Base-by-base conservation (phyloP, 2,888 invertebrate genomes). In the Xestia sexstrigata region DNA sequence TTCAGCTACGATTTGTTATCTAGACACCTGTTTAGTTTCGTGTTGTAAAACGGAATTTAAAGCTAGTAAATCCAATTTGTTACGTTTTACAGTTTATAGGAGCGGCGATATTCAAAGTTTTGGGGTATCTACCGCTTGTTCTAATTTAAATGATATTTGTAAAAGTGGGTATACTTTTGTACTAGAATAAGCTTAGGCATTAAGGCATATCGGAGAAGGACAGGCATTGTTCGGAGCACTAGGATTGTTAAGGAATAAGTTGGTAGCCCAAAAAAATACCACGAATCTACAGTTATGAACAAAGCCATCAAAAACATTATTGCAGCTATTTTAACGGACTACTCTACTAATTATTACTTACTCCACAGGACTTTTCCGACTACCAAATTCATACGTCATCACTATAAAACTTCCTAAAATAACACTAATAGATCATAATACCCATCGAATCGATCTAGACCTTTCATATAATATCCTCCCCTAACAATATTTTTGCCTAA, bases 401-500 rank as follows among this genome's bases (percentile, higher is more conserved):
- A 74, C 30, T 60, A 60, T 11, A 58, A 15, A 11, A 23, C 2
- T 42, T n/a, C 23, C 20, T 45, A 49, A 65, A 47, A 45, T 49
- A 20, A 8, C 9, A 8, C 8, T 20, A 17, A 23, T 23, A 52
- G 8, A 23, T 8, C 23, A 52, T 23, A 47, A 17, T 17, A 47
- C 26, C 52, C 52, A 3, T 26, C 3, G 6, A 70, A 79, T 79
- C 55, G 35, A 74, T 74, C 35, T 55, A 30, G 49, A 70, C 49
- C 39, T 70, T 58, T 65, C 49, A 66, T 73, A 70, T 73, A 70
- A 78, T 67, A 26, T 39, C n/a, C 11, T 62, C 23, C 66, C 60
- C 63, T 26, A 76, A 74, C 66, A 74, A 80, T 75, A 82, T 76
- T 85, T 85, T 77, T 71, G 30, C 63, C 30, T 42, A 26, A 74